Base-by-base conservation (phyloP, 2,797 vertebrate genomes). In the Siniperca scherzeri region DNA sequence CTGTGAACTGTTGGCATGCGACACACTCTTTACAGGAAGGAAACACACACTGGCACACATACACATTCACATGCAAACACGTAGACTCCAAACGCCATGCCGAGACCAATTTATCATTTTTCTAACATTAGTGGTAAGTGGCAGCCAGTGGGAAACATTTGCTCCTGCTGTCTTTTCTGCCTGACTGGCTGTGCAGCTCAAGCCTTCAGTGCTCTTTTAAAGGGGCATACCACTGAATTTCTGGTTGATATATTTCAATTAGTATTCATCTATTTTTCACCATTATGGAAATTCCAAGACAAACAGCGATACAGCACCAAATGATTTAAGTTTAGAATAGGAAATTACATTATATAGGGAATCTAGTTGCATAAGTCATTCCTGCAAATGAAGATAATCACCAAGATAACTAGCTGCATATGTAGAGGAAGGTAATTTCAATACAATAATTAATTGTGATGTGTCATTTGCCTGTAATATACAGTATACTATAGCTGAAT, bases 111-210 rank as follows among this genome's bases (percentile, higher is more conserved):
- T 91, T 83, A 91, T 94, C 89, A 92, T 93, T 91, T 93, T 84
- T 91, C 80, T 83, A 89, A 87, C 89, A 93, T 95, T 90, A 93
- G 88, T 88, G 74, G 86, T 92, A 93, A 93, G 87, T 89, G 86
- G 89, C 85, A 93, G 82, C 86, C 85, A 85, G 84, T 91, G 84
- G 85, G 89, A 92, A 88, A 85, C 81, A 82, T 83, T 84, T 66
- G 33, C 83, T 88, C 92, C 89, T 80, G 88, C 89, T 86, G 90
- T 80, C 80, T 88, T 83, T 82, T 86, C 80, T 83, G 82, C 71
- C 79, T 87, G 82, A 81, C 74, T 87, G 74, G 52, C 82, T 89
- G 80, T 75, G 81, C 48, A 66, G 82, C 81, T 87, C 74, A 82
- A 48, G 70, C 75, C 61, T 52, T 70, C 27, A 64, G 67, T 70